Evolutionary conservation across 2,113 vertebrate species (phyloP).

Genomic region (Rhipidura dahli): DNA sequence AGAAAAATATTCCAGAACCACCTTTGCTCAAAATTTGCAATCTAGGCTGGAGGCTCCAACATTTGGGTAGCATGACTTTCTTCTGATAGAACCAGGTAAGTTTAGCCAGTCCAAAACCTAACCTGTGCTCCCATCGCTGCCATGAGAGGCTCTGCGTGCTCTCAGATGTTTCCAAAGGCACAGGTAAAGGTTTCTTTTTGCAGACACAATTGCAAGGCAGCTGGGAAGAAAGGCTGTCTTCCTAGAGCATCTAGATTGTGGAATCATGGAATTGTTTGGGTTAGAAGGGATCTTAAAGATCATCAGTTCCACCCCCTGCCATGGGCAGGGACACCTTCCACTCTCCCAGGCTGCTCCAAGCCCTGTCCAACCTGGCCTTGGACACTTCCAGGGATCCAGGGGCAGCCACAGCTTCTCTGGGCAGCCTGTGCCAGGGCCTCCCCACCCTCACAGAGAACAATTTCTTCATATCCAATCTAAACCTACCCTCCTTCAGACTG

Average conservation of each 20-base stretch:
- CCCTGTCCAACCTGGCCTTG: rapidly evolving
- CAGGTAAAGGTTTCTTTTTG: rapidly evolving
- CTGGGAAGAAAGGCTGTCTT: background rate
- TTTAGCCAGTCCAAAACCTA: background rate
- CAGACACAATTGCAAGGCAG: background rate
- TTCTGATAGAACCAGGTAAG: background rate
- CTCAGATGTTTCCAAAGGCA: background rate
- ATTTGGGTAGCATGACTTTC: background rate
- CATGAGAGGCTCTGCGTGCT: rapidly evolving
- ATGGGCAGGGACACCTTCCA: background rate
- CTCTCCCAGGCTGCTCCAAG: rapidly evolving
- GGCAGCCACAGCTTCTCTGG: background rate
- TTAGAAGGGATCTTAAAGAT: background rate
- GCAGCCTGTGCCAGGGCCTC: background rate
- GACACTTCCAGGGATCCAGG: background rate
- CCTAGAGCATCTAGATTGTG: background rate
- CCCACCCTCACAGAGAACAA: rapidly evolving
- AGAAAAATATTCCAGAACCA: background rate
- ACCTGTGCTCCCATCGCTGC: too few species aligned
- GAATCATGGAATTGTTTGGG: too few species aligned
- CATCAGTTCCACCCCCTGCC: rapidly evolving
- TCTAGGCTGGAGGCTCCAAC: background rate
- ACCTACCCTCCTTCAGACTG: rapidly evolving
- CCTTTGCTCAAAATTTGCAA: background rate
- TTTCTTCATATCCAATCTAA: background rate